Evolutionary conservation across 2,797 vertebrate genomes (phyloP), one percentile per base, ranked within the genome.

Genomic region (Hapalemur alaotrensis): DNA sequence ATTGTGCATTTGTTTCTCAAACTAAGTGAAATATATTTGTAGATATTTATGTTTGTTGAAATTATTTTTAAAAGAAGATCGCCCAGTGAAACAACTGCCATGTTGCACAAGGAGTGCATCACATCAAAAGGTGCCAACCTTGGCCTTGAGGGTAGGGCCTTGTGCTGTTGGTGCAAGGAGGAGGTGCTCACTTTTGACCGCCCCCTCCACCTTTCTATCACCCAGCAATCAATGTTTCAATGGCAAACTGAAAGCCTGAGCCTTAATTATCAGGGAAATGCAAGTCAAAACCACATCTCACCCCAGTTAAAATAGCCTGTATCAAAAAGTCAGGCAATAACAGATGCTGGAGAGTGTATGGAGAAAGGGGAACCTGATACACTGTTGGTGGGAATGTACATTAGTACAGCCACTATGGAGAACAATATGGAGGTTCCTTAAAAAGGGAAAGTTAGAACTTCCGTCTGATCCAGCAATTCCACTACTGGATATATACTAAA

Each of bases 41-140:
- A 80, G 20, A 73, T 93, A 87, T 30, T 93, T 83, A 65, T 54
- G 17, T 90, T 87, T 95, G 38, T 48, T 86, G 78, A 93, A 89
- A 93, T 89, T 86, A 87, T 75, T 75, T 84, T 59, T 80, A 83
- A 59, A 76, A 80, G 5, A 63, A 15, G 9, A 38, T 46, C 17
- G 48, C 18, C 59, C 35, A n/a, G n/a, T 46, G 65, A 54, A 67
- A 65, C 32, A 32, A 43, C 23, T 54, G 41, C 59, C 72, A n/a
- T 61, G 23, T 50, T 80, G 52, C 5, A 57, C 12, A 50, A 59
- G n/a, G 59, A 38, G 7, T 15, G 1, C 28, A 89, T 35, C 43
- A 17, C 20, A 32, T 25, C 17, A 57, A 22, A n/a, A 52, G 38
- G 13, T 25, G 5, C 12, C n/a, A 32, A 57, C 18, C 48, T 65